Evolutionary conservation across 2,113 vertebrate species (phyloP), one percentile per base, ranked within the genome.

Genomic region (Spea bombifrons): DNA sequence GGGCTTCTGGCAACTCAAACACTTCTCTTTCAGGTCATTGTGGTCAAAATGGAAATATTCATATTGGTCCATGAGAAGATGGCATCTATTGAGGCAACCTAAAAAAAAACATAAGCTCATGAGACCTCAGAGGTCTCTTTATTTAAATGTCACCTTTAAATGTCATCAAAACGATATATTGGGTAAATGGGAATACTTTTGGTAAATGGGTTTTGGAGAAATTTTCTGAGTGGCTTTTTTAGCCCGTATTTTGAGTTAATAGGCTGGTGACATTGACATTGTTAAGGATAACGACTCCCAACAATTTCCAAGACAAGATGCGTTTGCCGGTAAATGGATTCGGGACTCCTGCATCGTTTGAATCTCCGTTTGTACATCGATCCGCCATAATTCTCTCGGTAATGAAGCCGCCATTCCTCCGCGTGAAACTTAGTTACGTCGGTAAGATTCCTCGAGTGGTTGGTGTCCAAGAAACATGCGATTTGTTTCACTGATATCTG

Each of bases 221-320:
- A 30, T 30, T 30, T 30, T 30, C 30, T 30, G 30, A 30, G 2
- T 30, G 30, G 30, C 2, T 30, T 30, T 30, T 64, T 64, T 7
- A 6, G 84, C 88, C 81, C 85, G 86, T 86, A 81, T 84, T 89
- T 89, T 88, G 91, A 92, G 91, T 90, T 87, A 89, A 90, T 90
- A 88, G 87, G 86, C 81, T 88, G 83, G 86, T 87, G 9, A 4
- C 8, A 59, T 13, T 1, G 89, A 86, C 84, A 83, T 88, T 89
- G 88, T 89, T 91, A 88, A 90, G 88, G 89, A 90, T 91, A 92
- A 92, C 73, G 89, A 89, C 86, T 30, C 30, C 90, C 89, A 86
- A 75, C 90, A 88, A 91, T 92, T 91, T 92, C 92, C 90, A 92
- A 91, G 92, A 88, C 88, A 91, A 90, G 90, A 89, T 84, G 90